Percentiles rank a stretch among this genome's conserved stretches.
Conservation (phyloP, 2,113 vertebrate genomes). For the Acanthochromis polyacanthus region DNA sequence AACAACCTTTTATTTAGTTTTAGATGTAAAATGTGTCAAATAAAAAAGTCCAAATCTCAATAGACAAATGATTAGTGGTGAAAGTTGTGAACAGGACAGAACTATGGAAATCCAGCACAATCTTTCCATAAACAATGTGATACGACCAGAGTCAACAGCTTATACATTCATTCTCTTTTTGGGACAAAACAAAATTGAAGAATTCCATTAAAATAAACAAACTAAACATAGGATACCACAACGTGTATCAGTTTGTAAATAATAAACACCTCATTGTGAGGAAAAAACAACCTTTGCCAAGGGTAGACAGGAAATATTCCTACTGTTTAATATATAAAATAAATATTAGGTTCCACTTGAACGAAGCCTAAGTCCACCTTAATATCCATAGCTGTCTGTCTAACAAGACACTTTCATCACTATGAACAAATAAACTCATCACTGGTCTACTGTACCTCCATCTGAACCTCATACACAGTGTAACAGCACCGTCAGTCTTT, state of each 20-base stretch:
- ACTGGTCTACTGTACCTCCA: conserved; percentile 33
- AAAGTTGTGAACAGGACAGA: conserved; percentile 31
- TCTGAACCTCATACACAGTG: conserved; percentile 16
- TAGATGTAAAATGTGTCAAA: conserved; percentile 72
- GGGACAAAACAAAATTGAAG: conserved; percentile 52
- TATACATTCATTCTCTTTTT: conserved; percentile 76
- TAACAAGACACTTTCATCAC: conserved; percentile 63
- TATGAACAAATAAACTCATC: conserved; percentile 56
- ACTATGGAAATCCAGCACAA: conserved; percentile 14
- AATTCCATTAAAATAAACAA: conserved; percentile 38
- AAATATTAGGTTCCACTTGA: conserved; percentile 70
- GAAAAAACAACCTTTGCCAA: conserved; percentile 80
- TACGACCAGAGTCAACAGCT: conserved; percentile 51
- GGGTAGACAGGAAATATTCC: conserved; percentile 73
- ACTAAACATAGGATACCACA: conserved; percentile 67
- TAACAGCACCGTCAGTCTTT: conserved; percentile 27
- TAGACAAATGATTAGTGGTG: conserved; percentile 46
- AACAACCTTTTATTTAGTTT: conserved; percentile 61
- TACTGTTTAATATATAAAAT: conserved; percentile 69
- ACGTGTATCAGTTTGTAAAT: conserved; percentile 74
- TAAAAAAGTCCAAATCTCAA: conserved; percentile 40
- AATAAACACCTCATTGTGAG: conserved; percentile 86
- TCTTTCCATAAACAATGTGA: conserved; percentile 33
- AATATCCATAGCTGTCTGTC: conserved; percentile 63
- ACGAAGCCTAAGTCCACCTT: conserved; percentile 52